phyloP scores from a whole-genome alignment of 2,888 invertebrate genomes.

The Polymixis lichenea region DNA sequence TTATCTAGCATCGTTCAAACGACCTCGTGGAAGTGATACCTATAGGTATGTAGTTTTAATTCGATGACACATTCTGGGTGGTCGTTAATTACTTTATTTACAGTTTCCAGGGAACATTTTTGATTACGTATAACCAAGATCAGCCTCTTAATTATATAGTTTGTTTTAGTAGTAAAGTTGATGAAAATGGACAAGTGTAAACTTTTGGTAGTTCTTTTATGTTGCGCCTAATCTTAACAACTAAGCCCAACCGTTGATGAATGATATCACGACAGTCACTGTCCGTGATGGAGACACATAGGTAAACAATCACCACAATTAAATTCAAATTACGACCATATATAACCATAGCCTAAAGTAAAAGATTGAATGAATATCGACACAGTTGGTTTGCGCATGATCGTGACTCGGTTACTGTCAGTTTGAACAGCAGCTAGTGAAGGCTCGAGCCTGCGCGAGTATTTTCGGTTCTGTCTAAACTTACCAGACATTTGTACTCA shows the following conservation, averaged over 20 bases:
- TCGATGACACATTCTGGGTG: constrained; percentile 2
- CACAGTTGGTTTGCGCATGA: too few relatives aligned
- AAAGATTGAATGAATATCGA: too few relatives aligned
- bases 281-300: not conserved
- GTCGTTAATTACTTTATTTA: constrained; percentile 16
- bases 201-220: not conserved
- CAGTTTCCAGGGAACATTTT: constrained; percentile 20
- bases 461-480: too few relatives aligned
- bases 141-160: constrained; percentile 6
- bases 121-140: not conserved
- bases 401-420: too few relatives aligned
- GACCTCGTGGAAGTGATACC: not conserved
- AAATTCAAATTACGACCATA: too few relatives aligned
- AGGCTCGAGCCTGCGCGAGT: too few relatives aligned
- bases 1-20: constrained; percentile 17
- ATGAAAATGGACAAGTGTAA: constrained; percentile 5
- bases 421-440: too few relatives aligned
- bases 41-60: constrained; percentile 16
- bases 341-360: too few relatives aligned
- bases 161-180: constrained; percentile 7
- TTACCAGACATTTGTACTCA: too few relatives aligned
- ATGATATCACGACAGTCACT: not conserved
- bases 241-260: not conserved
- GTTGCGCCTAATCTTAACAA: not conserved
- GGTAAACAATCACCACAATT: too few relatives aligned